Conservation (phyloP, 2,113 vertebrate genomes). For the Protomyctophum bolini region DNA sequence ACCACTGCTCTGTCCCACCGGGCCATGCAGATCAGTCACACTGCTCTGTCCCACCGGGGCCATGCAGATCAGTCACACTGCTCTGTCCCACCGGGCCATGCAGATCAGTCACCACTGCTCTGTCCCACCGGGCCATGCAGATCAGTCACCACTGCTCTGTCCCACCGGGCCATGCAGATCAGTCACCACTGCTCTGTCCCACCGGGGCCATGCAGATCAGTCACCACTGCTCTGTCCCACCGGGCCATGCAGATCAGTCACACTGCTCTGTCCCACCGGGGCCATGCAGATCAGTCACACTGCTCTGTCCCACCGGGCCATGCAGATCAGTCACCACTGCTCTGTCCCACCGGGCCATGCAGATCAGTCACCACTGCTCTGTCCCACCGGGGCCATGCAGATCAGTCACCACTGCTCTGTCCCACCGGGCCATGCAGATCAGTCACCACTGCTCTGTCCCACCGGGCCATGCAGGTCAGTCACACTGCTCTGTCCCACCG, state of each 20-base stretch:
- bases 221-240: constrained; percentile 36
- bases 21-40: constrained; percentile 51
- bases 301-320: constrained; percentile 45
- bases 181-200: constrained; percentile 35
- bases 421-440: constrained; percentile 51
- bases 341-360: constrained; percentile 47
- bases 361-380: constrained; percentile 41
- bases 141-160: constrained; percentile 39
- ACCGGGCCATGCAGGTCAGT: constrained; percentile 56
- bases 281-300: constrained; percentile 49
- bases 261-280: constrained; percentile 37
- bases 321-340: constrained; percentile 45
- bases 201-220: constrained; percentile 55
- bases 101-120: constrained; percentile 42
- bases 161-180: constrained; percentile 51
- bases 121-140: constrained; percentile 49
- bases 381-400: constrained; percentile 50
- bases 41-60: constrained; percentile 45
- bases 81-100: constrained; percentile 46
- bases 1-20: constrained; percentile 35
- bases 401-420: constrained; percentile 39
- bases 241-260: constrained; percentile 53
- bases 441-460: constrained; percentile 35
- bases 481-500: constrained; percentile 35
- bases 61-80: constrained; percentile 44